phyloP scores from a whole-genome alignment of 2,113 vertebrate species.

The Atrichornis clamosus region DNA sequence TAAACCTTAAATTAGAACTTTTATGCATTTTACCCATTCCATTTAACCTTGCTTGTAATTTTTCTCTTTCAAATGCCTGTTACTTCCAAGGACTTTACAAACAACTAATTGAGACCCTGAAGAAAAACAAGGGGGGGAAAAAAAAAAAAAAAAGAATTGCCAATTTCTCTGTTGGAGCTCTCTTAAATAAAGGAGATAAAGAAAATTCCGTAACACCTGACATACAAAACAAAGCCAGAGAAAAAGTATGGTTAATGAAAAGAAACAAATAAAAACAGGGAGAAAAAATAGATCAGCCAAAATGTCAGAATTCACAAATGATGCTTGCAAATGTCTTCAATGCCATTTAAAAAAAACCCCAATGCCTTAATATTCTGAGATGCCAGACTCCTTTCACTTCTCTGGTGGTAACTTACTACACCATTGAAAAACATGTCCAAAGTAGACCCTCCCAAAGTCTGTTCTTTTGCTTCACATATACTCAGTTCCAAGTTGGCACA shows the following conservation, averaged over 20 bases:
- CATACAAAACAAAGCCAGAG: background rate
- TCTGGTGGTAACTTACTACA: background rate
- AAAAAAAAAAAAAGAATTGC: background rate
- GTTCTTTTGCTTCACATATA: background rate
- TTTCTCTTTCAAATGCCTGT: background rate
- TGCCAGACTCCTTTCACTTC: background rate
- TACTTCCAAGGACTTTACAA: background rate
- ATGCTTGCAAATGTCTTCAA: background rate
- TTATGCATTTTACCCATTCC: background rate
- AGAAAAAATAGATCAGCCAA: background rate
- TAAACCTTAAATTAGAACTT: background rate
- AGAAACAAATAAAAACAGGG: background rate
- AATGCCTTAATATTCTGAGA: background rate
- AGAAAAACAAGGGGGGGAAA: background rate
- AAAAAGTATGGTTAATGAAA: background rate
- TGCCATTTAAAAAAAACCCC: background rate
- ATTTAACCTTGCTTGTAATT: background rate
- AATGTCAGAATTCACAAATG: background rate
- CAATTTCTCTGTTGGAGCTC: background rate
- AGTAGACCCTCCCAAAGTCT: background rate
- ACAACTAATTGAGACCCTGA: background rate
- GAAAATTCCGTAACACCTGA: accelerated
- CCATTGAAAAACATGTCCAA: accelerated
- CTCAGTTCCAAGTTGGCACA: background rate
- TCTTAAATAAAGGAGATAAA: background rate